Base-by-base conservation (phyloP, 2,797 vertebrate species). In the Aphelocoma californica region DNA sequence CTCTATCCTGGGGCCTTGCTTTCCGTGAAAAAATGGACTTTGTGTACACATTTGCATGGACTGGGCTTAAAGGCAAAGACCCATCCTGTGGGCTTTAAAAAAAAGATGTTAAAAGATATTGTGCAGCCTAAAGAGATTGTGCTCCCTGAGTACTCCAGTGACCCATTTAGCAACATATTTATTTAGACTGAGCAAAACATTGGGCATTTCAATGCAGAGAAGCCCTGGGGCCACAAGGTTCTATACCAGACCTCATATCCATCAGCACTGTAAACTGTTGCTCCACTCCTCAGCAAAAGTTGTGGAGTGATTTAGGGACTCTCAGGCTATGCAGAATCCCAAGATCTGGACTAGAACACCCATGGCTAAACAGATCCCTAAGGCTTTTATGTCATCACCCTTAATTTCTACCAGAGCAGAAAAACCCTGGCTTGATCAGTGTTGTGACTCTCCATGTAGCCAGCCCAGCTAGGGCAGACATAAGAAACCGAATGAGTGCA, bases 51-150 rank as follows among this genome's bases (percentile, higher is more conserved):
- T 78, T 80, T 85, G 44, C 1, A 1, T 60, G 64, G 48, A 86
- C 24, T 54, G 64, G 9, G 23, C 67, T 96, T 96, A 93, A 96
- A 96, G 91, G 88, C 50, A 92, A 94, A 95, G 86, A 82, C 29
- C 11, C 3, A 2, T 73, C 17, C 42, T 38, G 8, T 53, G 32
- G 11, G 18, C 66, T 84, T 48, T 18, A 51, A 80, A 56, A 40
- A 65, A 34, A 24, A 58, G 7, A 31, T 10, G 4, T 61, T 84
- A 15, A 75, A 90, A 81, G 2, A 5, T 70, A 32, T 32, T 86
- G 48, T 60, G 48, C 29, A 42, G 29, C 51, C 64, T 77, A 82
- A 93, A 83, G 42, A 83, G 31, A 38, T 11, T 29, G 23, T 36
- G 14, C 9, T 72, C 47, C 25, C 47, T 86, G 70, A 77, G 48